These are phyloP conservation scores for Thalassoma bifasciatum DNA, from an alignment of 2,113 vertebrate species.

Conservation along the genomic window DNA sequence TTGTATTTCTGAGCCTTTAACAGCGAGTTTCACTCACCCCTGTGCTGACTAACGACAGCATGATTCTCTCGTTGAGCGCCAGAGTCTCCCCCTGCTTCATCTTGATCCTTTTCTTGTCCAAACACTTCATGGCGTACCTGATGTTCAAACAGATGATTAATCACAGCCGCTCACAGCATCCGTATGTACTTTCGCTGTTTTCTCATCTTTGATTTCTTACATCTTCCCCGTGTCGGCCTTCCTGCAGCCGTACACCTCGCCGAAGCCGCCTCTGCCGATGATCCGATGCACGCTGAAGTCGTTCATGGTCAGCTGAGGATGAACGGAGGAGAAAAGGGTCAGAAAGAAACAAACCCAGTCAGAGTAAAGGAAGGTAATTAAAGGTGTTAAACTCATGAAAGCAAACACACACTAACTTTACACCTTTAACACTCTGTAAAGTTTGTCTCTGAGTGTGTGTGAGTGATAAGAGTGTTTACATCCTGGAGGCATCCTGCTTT, in stretches of 20 bases:
- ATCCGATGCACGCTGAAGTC: constrained; percentile 99
- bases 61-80: constrained; percentile 97
- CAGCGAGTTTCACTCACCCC: constrained; percentile 87
- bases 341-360: too few relatives aligned
- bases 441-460: not conserved
- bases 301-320: constrained; percentile 95
- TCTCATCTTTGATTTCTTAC: constrained; percentile 77
- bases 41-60: constrained; percentile 98
- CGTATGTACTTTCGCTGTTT: fast-evolving
- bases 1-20: too few relatives aligned
- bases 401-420: not conserved
- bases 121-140: constrained; percentile 99
- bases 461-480: too few relatives aligned
- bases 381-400: not conserved
- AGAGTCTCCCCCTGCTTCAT: constrained; percentile 99
- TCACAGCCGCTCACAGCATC: not conserved
- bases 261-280: constrained; percentile 96
- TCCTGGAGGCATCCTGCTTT: too few relatives aligned
- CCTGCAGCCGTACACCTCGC: constrained; percentile 97
- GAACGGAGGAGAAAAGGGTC: not conserved
- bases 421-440: not conserved
- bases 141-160: not conserved
- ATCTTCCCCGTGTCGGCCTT: constrained; percentile 99
- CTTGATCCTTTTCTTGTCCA: constrained; percentile 99
- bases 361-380: not conserved